Conservation (phyloP, 2,113 vertebrate genomes). For the Pardalotus punctatus region DNA sequence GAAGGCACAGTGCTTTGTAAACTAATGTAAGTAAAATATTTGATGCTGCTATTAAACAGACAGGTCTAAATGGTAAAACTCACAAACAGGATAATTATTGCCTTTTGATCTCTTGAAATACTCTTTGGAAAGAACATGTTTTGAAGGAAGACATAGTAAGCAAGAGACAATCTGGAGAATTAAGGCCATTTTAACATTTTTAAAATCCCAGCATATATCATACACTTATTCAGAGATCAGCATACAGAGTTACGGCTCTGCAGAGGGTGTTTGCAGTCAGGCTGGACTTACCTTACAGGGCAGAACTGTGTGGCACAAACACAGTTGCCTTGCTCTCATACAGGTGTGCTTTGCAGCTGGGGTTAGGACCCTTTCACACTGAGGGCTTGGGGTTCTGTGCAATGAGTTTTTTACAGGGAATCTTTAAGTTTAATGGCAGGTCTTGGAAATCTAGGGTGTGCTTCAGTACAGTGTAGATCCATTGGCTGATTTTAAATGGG, state of each 20-base stretch:
- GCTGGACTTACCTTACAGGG: not conserved
- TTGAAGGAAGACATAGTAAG: not conserved
- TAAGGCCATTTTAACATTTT: not conserved
- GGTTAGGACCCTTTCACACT: not conserved
- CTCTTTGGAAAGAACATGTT: not conserved
- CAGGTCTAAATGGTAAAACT: not conserved
- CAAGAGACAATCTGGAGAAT: not conserved
- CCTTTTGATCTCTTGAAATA: not conserved
- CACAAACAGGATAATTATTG: not conserved
- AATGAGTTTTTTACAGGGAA: not conserved
- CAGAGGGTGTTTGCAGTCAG: not conserved
- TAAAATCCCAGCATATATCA: not conserved
- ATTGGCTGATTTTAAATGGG: not conserved
- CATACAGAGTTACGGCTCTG: not conserved
- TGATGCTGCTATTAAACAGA: not conserved
- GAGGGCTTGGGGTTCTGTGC: not conserved
- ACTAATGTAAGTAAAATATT: not conserved
- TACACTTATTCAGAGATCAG: not conserved
- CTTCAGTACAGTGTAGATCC: not conserved
- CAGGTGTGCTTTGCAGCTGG: not conserved
- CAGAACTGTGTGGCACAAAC: not conserved
- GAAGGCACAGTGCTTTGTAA: not conserved
- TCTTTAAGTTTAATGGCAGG: not conserved
- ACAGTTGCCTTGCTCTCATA: fast-evolving
- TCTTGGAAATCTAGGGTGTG: not conserved